Conservation (phyloP, 2,113 vertebrate species). For the Aythya baeri region DNA sequence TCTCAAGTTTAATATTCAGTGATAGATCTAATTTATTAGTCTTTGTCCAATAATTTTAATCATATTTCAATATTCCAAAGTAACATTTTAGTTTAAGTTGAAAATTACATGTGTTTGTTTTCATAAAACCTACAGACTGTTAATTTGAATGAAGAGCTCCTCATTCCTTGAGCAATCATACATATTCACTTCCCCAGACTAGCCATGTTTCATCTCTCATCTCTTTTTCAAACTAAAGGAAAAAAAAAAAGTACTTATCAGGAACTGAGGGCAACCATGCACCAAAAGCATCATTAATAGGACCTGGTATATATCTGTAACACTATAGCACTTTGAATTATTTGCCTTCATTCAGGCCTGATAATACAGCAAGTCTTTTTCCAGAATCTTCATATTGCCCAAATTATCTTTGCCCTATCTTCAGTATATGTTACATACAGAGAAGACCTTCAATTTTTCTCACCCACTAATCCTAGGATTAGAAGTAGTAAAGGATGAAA, state of each 20-base stretch:
- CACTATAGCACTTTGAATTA: not conserved
- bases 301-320: not conserved
- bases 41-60: not conserved
- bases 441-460: not conserved
- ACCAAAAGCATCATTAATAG: not conserved
- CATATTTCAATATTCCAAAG: not conserved
- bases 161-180: not conserved
- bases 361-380: not conserved
- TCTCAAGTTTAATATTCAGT: not conserved
- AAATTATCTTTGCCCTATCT: not conserved
- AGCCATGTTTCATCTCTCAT: not conserved
- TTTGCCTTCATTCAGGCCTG: slow-evolving; percentile 60
- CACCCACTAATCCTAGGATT: not conserved
- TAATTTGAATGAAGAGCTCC: not conserved
- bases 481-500: not conserved
- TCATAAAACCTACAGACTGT: not conserved
- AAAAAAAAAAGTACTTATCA: not conserved
- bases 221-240: not conserved
- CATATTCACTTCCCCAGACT: not conserved
- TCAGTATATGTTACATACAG: not conserved
- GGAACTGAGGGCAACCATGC: not conserved
- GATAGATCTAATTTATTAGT: not conserved
- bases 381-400: not conserved
- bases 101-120: not conserved
- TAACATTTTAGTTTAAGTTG: not conserved